These are phyloP conservation scores for Collichthys lucidus DNA, from an alignment of 2,113 vertebrate genomes.

Conservation along the genomic window DNA sequence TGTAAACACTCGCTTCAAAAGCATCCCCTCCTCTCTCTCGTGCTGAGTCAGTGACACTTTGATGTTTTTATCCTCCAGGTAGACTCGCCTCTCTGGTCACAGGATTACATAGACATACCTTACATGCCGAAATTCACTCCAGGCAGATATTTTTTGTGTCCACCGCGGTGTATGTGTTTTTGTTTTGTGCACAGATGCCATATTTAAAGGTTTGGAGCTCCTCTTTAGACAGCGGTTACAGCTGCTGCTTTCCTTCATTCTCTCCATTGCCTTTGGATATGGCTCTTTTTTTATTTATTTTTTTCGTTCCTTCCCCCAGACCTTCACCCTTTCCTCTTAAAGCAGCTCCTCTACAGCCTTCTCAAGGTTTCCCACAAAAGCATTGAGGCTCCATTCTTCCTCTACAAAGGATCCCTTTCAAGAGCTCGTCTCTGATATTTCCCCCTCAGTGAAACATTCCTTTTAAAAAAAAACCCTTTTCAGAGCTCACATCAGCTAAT, in stretches of 20 bases:
- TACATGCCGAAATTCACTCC: neutral
- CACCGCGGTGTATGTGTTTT: neutral
- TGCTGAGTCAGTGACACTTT: constrained; percentile 18
- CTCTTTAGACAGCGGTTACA: constrained; percentile 56
- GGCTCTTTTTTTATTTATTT: constrained; percentile 16
- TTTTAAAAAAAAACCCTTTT: constrained; percentile 57
- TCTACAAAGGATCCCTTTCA: constrained; percentile 77
- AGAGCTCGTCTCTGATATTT: constrained; percentile 72
- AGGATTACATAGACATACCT: constrained; percentile 15
- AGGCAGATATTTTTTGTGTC: neutral
- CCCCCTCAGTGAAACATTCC: constrained; percentile 71
- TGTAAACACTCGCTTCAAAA: constrained; percentile 76
- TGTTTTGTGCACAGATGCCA: constrained; percentile 8
- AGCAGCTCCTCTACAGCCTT: constrained; percentile 47
- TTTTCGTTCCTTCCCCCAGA: constrained; percentile 42
- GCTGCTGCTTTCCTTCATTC: constrained; percentile 53
- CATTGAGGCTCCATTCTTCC: constrained; percentile 61
- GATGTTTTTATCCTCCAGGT: constrained; percentile 34
- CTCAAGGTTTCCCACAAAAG: constrained; percentile 60
- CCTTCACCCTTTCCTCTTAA: constrained; percentile 49
- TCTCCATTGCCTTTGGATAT: constrained; percentile 53
- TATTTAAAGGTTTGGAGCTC: constrained; percentile 19
- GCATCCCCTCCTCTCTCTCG: neutral
- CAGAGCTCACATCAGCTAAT: constrained; percentile 72
- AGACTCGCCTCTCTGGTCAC: constrained; percentile 5